Percentiles rank a stretch among this genome's conserved stretches.
Conservation (phyloP, 2,113 vertebrate genomes). For the Cottus gobio region DNA sequence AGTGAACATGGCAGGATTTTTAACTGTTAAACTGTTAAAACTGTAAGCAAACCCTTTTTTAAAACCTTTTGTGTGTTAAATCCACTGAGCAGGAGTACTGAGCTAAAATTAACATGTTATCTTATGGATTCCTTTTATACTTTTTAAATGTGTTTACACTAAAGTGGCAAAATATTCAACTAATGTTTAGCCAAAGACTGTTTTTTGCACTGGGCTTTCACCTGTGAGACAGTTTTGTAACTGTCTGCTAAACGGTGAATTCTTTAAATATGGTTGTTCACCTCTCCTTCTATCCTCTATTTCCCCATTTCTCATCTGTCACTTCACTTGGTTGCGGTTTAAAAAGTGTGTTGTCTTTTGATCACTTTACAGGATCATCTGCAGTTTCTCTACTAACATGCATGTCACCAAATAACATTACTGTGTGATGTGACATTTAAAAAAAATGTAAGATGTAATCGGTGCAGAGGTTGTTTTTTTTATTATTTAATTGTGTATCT, state of each 20-base stretch:
- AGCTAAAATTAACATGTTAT: neutral
- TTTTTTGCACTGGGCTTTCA: slow-evolving; percentile 5
- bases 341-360: slow-evolving; percentile 47
- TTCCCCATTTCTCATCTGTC: slow-evolving; percentile 19
- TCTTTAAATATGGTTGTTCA: neutral
- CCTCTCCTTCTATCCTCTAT: slow-evolving; percentile 8
- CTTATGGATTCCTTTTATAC: neutral
- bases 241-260: slow-evolving; percentile 25
- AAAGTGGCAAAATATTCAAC: neutral
- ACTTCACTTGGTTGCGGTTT: slow-evolving; percentile 51
- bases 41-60: neutral
- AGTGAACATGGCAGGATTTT: too few species aligned
- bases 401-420: slow-evolving; percentile 56
- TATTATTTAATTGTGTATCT: neutral
- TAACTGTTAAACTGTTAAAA: too few species aligned
- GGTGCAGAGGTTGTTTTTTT: neutral
- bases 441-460: neutral
- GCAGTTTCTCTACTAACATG: slow-evolving; percentile 57
- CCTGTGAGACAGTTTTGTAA: neutral
- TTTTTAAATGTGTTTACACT: neutral
- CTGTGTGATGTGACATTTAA: slow-evolving; percentile 25
- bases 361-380: slow-evolving; percentile 31
- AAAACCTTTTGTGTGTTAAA: neutral
- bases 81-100: neutral
- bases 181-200: neutral